A percentile compares a stretch with the other conserved stretches of the same genome.
phyloP scores from a whole-genome alignment of 2,113 vertebrate genomes.

The Alectura lathami region DNA sequence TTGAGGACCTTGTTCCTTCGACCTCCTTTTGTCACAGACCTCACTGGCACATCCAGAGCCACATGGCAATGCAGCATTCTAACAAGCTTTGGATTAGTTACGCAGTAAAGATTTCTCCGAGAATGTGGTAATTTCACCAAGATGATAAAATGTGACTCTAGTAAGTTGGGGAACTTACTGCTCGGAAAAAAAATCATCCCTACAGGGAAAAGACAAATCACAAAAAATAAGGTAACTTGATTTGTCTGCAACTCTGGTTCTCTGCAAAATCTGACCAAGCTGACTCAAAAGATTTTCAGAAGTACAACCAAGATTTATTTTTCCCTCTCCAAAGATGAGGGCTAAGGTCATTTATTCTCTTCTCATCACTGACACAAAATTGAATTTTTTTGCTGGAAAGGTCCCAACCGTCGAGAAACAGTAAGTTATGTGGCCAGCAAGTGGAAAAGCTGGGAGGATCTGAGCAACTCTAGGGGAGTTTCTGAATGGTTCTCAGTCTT shows the following conservation, averaged over 20 bases:
- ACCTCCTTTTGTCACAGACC: conserved; percentile 2
- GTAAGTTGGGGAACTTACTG: background rate
- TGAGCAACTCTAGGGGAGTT: background rate
- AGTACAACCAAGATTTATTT: conserved; percentile 1
- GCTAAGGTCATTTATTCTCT: conserved; percentile 1
- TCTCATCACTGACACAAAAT: background rate
- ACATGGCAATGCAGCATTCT: background rate
- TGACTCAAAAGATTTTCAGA: background rate
- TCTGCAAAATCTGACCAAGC: background rate
- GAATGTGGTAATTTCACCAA: background rate
- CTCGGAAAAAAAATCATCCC: background rate
- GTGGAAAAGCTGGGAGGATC: background rate
- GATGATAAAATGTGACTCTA: background rate
- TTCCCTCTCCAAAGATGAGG: background rate
- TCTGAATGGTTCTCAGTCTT: background rate
- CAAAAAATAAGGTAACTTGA: background rate
- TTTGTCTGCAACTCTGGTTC: background rate
- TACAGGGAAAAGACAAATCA: background rate
- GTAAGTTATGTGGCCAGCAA: background rate
- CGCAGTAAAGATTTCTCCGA: background rate
- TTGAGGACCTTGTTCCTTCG: background rate
- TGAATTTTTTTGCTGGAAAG: background rate
- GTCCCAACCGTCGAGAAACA: background rate
- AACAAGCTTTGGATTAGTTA: conserved; percentile 10
- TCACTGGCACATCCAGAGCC: background rate